Percentiles rank a stretch among this genome's conserved stretches.
phyloP scores from a whole-genome alignment of 2,797 vertebrate genomes.

The Erithacus rubecula region DNA sequence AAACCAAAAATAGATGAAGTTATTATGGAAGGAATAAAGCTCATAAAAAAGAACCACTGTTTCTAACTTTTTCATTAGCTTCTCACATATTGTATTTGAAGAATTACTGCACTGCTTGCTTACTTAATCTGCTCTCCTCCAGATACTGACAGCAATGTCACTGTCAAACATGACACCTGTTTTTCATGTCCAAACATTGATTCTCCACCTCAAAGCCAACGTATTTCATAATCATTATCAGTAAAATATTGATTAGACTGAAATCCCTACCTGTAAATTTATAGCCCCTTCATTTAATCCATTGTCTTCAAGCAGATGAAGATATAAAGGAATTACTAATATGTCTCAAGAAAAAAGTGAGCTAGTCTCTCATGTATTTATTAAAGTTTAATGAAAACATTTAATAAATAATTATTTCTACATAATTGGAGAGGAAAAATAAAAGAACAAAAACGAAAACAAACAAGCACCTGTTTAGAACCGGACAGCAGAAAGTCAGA shows the following conservation, averaged over 20 bases:
- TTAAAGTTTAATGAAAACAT: conserved; percentile 21
- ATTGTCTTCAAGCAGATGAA: conserved; percentile 62
- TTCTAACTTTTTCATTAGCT: conserved; percentile 62
- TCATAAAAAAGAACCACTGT: neutral
- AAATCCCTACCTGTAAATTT: conserved; percentile 71
- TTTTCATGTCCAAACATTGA: conserved; percentile 73
- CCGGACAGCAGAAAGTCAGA: neutral
- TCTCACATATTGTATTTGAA: conserved; percentile 43
- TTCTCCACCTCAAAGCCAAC: conserved; percentile 61
- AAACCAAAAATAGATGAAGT: neutral
- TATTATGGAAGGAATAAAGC: neutral
- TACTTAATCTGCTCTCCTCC: conserved; percentile 50
- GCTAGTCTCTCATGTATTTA: neutral
- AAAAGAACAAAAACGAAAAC: neutral
- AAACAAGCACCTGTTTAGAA: neutral
- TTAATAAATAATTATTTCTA: conserved; percentile 21
- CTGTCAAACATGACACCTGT: conserved; percentile 66
- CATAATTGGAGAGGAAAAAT: neutral
- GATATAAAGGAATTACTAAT: conserved; percentile 60
- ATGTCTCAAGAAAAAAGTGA: conserved; percentile 47
- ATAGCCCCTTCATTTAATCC: conserved; percentile 57
- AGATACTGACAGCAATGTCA: conserved; percentile 51
- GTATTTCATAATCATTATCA: conserved; percentile 67
- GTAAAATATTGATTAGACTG: conserved; percentile 71
- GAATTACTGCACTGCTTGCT: conserved; percentile 61